These are phyloP conservation scores for Syrphus vitripennis DNA, from an alignment of 2,888 invertebrate genomes.

Conservation along the genomic window DNA sequence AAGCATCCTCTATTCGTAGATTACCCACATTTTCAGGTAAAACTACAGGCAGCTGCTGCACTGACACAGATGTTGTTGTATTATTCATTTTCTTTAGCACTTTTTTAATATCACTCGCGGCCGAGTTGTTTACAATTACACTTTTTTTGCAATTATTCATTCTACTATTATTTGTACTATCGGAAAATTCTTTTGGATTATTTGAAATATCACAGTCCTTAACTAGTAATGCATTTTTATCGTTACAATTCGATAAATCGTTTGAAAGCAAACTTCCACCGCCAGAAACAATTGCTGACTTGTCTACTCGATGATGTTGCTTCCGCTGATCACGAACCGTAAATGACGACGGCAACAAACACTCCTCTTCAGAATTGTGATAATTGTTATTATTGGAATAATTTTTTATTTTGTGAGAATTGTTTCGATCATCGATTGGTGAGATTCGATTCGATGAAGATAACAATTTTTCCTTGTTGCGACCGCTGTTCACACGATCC, in stretches of 20 bases:
- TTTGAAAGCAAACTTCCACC: slow-evolving; percentile 39
- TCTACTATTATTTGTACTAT: slow-evolving; percentile 71
- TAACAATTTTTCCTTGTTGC: slow-evolving; percentile 56
- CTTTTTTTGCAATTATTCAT: slow-evolving; percentile 53
- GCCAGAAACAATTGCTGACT: neutral
- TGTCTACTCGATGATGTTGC: slow-evolving; percentile 18
- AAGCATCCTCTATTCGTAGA: slow-evolving; percentile 82
- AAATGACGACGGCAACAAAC: slow-evolving; percentile 15
- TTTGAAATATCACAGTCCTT: slow-evolving; percentile 71
- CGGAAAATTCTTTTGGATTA: slow-evolving; percentile 57
- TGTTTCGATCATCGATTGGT: slow-evolving; percentile 36
- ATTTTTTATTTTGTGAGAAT: slow-evolving; percentile 37
- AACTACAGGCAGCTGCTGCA: neutral
- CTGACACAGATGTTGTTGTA: slow-evolving; percentile 20
- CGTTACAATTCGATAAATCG: slow-evolving; percentile 34
- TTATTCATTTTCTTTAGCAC: slow-evolving; percentile 51
- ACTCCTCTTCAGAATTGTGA: slow-evolving; percentile 51
- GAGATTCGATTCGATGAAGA: slow-evolving; percentile 28
- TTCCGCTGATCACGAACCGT: slow-evolving; percentile 46
- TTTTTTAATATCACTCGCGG: slow-evolving; percentile 66
- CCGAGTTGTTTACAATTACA: slow-evolving; percentile 19
- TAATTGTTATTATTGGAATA: slow-evolving; percentile 52
- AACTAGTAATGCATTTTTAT: slow-evolving; percentile 60
- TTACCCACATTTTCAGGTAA: slow-evolving; percentile 80
- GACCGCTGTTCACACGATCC: slow-evolving; percentile 45